Base-by-base conservation (phyloP, 2,888 invertebrate genomes). In the Leucophora obtusa region DNA sequence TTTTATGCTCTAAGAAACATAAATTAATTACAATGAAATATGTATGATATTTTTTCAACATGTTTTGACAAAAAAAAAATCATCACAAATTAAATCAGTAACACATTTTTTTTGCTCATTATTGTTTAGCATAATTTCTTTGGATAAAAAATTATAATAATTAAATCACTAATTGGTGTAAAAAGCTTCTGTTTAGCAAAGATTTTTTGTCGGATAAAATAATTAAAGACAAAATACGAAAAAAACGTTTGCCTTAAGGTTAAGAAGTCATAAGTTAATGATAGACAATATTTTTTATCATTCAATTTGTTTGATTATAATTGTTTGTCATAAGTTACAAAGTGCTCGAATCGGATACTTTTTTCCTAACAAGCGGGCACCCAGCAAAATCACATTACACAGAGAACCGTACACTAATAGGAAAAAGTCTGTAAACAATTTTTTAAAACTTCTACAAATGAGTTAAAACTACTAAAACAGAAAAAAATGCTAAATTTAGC, bases 161-260 rank as follows among this genome's bases (percentile, higher is more conserved):
- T 62, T 62, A 50, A 62, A 62, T 28, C 18, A 62, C 35, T 62
- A 62, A 28, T 50, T 50, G 50, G 43, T 62, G 62, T 50, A 43
- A 50, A 62, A 62, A 62, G 50, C 62, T 56, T 56, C 56, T 50
- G 62, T 62, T 62, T 28, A 38, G 43, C 18, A 8, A 47, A 21
- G 14, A n/a, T 38, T 60, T 15, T 17, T 35, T 38, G 17, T 35
- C 35, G 35, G 7, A n/a, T 47, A 47, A 24, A 24, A n/a, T 56
- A 56, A 56, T 28, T 56, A 62, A 43, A 62, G 43, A 14, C 8
- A 38, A 15, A 15, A 62, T 21, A 62, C 7, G n/a, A 47, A 4
- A 28, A 14, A 8, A 47, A 2, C 38, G n/a, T 62, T 50, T 9
- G 50, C 62, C 28, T n/a, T 28, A 4, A 50, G 62, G 62, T 47